phyloP scores from a whole-genome alignment of 2,113 vertebrate genomes.

The Acrocephalus arundinaceus region DNA sequence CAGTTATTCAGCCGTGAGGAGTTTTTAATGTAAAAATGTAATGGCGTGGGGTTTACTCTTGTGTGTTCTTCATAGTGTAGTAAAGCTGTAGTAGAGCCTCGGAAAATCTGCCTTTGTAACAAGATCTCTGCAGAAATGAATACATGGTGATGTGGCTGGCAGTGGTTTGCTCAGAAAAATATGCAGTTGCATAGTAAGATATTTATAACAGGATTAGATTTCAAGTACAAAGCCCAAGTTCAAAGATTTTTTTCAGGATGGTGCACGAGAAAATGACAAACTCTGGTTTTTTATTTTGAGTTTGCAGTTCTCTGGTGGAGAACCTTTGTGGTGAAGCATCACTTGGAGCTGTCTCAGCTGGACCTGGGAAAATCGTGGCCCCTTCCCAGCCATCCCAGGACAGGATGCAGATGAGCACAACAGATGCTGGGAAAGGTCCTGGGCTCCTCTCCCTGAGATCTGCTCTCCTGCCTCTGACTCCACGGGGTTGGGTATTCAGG shows the following conservation, averaged over 20 bases:
- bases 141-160: not conserved
- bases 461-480: not conserved
- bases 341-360: not conserved
- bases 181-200: not conserved
- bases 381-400: not conserved
- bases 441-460: not conserved
- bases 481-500: rapidly evolving
- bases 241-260: not conserved
- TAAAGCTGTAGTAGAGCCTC: not conserved
- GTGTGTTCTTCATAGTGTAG: not conserved
- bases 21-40: not conserved
- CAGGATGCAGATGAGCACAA: not conserved
- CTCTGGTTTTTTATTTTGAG: not conserved
- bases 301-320: not conserved
- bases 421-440: not conserved
- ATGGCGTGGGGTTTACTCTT: not conserved
- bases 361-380: rapidly evolving
- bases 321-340: not conserved
- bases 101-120: constrained; percentile 40
- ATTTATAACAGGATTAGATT: constrained; percentile 16
- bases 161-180: not conserved
- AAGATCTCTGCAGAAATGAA: not conserved
- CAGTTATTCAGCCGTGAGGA: not conserved
- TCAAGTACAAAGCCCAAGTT: not conserved
- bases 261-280: not conserved